A percentile compares a stretch with the other conserved stretches of the same genome.
These are phyloP conservation scores for Plotosus lineatus DNA, from an alignment of 2,113 vertebrate genomes.

Conservation along the genomic window DNA sequence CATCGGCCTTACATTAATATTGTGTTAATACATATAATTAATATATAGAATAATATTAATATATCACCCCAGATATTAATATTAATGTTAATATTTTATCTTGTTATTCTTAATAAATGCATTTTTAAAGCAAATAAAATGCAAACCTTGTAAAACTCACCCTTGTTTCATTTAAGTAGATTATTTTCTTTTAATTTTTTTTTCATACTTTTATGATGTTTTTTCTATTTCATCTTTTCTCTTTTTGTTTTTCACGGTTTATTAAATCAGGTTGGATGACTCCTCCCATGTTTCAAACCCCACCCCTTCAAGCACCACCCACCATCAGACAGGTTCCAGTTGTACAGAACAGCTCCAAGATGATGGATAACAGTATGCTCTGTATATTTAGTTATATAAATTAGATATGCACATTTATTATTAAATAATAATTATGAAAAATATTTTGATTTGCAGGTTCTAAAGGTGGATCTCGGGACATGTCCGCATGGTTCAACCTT, in stretches of 20 bases:
- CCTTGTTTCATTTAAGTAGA: too few relatives aligned
- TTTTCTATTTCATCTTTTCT: too few relatives aligned
- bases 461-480: conserved; percentile 68
- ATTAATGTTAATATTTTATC: too few relatives aligned
- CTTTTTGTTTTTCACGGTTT: neutral
- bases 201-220: too few relatives aligned
- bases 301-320: conserved; percentile 66
- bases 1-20: too few relatives aligned
- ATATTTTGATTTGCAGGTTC: conserved; percentile 51
- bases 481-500: conserved; percentile 80
- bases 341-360: conserved; percentile 61
- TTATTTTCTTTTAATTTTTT: too few relatives aligned
- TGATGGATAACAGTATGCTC: conserved; percentile 64
- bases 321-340: conserved; percentile 60
- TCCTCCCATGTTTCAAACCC: conserved; percentile 73
- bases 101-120: too few relatives aligned
- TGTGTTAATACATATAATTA: too few relatives aligned
- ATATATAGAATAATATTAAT: too few relatives aligned
- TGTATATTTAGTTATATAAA: neutral
- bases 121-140: too few relatives aligned
- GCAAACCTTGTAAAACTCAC: too few relatives aligned
- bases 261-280: conserved; percentile 72
- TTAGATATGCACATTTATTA: neutral
- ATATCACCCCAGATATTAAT: too few relatives aligned
- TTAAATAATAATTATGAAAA: neutral